Conservation (phyloP, 2,888 invertebrate genomes). For the Prosopocoilus inquinatus region DNA sequence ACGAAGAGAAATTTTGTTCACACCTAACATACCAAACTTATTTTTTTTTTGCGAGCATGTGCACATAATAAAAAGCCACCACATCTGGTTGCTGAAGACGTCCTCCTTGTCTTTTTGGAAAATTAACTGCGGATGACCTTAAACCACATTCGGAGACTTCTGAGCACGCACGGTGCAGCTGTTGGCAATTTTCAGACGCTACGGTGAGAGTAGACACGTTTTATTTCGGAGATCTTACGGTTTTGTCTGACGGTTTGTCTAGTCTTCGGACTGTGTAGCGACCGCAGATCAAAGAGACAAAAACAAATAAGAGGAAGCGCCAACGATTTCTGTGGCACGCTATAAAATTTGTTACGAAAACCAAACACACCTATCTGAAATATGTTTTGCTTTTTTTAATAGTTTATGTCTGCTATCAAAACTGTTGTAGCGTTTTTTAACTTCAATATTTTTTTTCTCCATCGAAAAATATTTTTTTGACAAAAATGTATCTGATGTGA, state of each 20-base stretch:
- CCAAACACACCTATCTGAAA: no score
- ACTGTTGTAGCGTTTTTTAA: no score
- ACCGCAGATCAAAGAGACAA: neutral
- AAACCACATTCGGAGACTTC: neutral
- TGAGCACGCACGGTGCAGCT: neutral
- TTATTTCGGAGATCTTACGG: neutral
- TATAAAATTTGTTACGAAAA: no score
- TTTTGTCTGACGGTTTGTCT: neutral
- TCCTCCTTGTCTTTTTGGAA: neutral
- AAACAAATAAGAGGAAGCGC: neutral
- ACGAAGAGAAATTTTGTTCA: neutral
- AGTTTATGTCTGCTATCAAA: no score
- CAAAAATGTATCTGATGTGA: no score
- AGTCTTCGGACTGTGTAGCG: neutral
- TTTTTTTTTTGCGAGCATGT: neutral
- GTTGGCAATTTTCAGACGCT: conserved; percentile 1
- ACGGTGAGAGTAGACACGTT: conserved; percentile 1
- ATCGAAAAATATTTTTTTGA: no score
- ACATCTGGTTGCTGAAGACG: neutral
- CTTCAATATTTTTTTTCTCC: no score
- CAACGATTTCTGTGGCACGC: neutral
- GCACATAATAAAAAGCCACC: neutral
- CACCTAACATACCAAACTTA: no score
- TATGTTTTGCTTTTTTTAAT: no score
- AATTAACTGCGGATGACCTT: conserved; percentile 3